These are phyloP conservation scores for Alcis repandata DNA, from an alignment of 2,888 invertebrate species.

Conservation along the genomic window DNA sequence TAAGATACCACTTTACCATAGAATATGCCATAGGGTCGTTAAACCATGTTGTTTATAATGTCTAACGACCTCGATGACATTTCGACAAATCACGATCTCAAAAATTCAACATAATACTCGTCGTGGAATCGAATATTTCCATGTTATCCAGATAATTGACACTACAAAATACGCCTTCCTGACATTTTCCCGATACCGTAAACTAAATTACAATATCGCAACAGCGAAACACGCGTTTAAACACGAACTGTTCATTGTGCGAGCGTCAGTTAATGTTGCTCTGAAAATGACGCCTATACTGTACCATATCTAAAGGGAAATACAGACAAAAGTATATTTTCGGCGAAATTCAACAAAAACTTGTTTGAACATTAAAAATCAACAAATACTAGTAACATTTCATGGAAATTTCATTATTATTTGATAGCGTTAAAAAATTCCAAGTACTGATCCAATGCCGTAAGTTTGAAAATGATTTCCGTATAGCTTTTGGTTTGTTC, in stretches of 20 bases:
- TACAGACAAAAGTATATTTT: too few species aligned
- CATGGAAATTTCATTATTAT: too few species aligned
- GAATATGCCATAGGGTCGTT: too few species aligned
- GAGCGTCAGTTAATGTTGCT: background rate
- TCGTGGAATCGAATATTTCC: background rate
- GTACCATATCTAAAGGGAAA: background rate
- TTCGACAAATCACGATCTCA: background rate
- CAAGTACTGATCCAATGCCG: too few species aligned
- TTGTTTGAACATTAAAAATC: too few species aligned
- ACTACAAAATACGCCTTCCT: slow-evolving; percentile 2
- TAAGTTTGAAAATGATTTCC: too few species aligned
- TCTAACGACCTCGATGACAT: background rate
- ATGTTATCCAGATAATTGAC: slow-evolving; percentile 7
- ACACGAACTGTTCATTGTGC: background rate
- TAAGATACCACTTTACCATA: too few species aligned
- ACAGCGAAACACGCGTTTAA: slow-evolving; percentile 2
- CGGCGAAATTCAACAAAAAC: too few species aligned
- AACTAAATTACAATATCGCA: slow-evolving; percentile 8
- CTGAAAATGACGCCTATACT: background rate
- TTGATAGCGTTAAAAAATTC: too few species aligned
- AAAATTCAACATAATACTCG: background rate
- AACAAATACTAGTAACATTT: too few species aligned
- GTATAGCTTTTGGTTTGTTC: too few species aligned
- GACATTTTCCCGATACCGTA: slow-evolving; percentile 12
- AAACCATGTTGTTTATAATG: too few species aligned